Base-by-base conservation (phyloP, 2,797 vertebrate species). In the Amblyopsis hoosieri region DNA sequence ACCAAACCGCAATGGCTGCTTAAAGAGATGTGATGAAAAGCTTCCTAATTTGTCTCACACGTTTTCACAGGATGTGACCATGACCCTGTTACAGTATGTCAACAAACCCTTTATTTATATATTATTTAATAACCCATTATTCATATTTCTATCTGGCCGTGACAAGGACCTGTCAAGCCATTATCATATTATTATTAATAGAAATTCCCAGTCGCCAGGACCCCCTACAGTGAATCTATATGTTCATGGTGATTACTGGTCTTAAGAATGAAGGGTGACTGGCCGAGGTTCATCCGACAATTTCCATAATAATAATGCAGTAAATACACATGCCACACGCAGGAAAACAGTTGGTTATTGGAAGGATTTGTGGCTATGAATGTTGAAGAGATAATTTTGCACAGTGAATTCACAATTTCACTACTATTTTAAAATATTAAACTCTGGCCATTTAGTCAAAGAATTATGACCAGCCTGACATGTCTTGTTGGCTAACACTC, bases 141-240 rank as follows among this genome's bases (percentile, higher is more conserved):
- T 84, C 75, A 81, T 72, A 57, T 78, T 77, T 62, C 76, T 64
- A 68, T 57, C 53, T 0, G 67, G 45, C 71, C 66, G 65, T 69
- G 66, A 72, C 80, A 81, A 64, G 73, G 76, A 70, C 82, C 67
- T 76, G 75, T 62, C 45, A 10, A 29, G 55, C 62, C 64, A 54
- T 78, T 79, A 68, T 47, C 69, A 60, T 67, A 59, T 49, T 57
- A 76, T 74, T 75, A 72, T 52, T 66, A 50, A 37, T 7, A 37
- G 8, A 37, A 6, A 37, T 37, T 37, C 33, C 9, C 33, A 6
- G 6, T 37, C 7, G 33, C 33, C 33, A 37, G 8, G 6, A 37
- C 33, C 23, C 23, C 23, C n/a, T n/a, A n/a, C n/a, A 23, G 23
- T 23, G 23, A 23, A 23, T 23, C 23, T 23, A 23, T 23, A 23